Evolutionary conservation across 2,113 vertebrate genomes (phyloP), one percentile per base, ranked within the genome.

Genomic region (Pao palembangensis): DNA sequence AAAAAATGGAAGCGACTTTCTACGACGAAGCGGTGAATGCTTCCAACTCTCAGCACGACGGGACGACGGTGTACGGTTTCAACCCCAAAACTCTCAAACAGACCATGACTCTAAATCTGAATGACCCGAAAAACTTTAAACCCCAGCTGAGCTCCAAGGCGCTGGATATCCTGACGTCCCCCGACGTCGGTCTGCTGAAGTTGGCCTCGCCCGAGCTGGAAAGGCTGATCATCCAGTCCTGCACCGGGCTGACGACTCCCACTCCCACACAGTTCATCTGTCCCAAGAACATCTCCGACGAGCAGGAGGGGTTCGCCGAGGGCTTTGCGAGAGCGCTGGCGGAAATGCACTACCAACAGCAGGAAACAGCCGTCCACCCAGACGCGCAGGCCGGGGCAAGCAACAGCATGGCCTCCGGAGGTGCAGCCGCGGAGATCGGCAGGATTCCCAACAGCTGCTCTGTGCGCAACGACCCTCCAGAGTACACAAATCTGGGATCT

Each of bases 1-100:
- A 91, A 84, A 97, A 93, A 93, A 98, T 98, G 96, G 96, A 98
- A 90, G 93, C 94, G 87, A 95, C 95, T 64, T 98, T 98, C 87
- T 98, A 98, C 79, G 95, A 98, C 74, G 95, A 96, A 89, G 92
- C 94, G 53, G 91, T 96, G 71, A 94, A 89, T 52, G 92, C 91
- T 48, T 91, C 93, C 70, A 94, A 93, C 84, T 87, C 89, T 43
- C 93, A 92, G 88, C 92, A 91, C 46, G 93, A 94, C 69, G 92
- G 88, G 62, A 23, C 80, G 63, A 84, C 91, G 51, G 90, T 92
- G 60, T 95, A 91, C 61, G 94, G 93, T 79, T 95, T 94, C 85
- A 94, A 94, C 87, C 89, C 94, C 59, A 96, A 94, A 83, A 92
- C 92, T 74, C 90, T 98, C 51, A 97, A 96, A 67, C 94, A 96